Percentiles rank a stretch among this genome's conserved stretches.
Conservation (phyloP, 2,113 vertebrate species). For the Ceratotherium simum region DNA sequence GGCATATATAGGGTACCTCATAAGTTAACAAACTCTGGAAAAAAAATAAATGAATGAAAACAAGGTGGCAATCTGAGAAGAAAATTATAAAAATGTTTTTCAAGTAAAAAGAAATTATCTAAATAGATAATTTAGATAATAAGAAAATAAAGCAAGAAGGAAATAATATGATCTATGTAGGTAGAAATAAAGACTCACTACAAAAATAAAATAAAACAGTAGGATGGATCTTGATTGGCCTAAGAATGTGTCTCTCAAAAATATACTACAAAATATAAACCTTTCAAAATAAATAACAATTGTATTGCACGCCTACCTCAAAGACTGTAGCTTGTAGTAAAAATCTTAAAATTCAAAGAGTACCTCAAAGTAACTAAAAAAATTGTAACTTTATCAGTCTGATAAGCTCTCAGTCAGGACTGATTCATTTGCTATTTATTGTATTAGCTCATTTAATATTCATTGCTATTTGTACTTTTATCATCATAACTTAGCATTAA, state of each 20-base stretch:
- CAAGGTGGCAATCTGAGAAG: background rate
- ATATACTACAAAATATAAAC: background rate
- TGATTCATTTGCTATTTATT: conserved; percentile 66
- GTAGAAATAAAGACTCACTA: background rate
- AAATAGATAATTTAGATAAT: background rate
- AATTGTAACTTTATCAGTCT: conserved; percentile 19
- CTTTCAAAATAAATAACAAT: background rate
- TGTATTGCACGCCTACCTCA: background rate
- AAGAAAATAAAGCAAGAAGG: conserved; percentile 8
- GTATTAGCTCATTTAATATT: conserved; percentile 65
- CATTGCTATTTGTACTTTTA: conserved; percentile 73
- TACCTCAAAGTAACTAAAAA: conserved; percentile 41
- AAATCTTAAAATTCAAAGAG: background rate
- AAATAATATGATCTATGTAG: background rate
- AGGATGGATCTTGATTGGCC: background rate
- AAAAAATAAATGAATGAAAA: conserved; percentile 7
- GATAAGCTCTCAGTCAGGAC: conserved; percentile 45
- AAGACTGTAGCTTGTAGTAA: background rate
- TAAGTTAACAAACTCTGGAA: background rate
- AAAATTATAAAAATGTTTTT: background rate
- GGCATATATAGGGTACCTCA: background rate
- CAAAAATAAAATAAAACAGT: background rate
- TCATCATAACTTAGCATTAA: conserved; percentile 76
- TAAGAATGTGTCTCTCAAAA: conserved; percentile 16
- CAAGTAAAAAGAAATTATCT: conserved; percentile 1